Base-by-base conservation (phyloP, 2,888 invertebrate genomes). In the Holacanthella duospinosa region DNA sequence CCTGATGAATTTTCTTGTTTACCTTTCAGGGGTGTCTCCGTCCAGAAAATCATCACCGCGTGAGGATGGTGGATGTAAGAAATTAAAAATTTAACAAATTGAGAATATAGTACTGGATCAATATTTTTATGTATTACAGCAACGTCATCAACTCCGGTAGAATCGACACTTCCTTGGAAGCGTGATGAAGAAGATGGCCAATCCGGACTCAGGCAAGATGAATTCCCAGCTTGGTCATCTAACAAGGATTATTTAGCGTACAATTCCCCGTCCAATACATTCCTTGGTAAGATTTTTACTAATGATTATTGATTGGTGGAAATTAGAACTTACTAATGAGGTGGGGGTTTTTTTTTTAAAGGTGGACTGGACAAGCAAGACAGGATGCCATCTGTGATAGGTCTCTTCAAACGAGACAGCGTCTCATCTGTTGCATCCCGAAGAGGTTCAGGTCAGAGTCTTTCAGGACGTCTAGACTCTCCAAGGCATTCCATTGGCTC, bases 141-240 rank as follows among this genome's bases (percentile, higher is more conserved):
- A 61, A n/a, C n/a, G n/a, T 86, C 89, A 58, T 92, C 89, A 29
- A 93, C 92, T 1, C 89, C 89, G 1, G 89, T 89, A 1, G 93
- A 93, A 79, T 87, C 87, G 55, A 86, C 90, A 82, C 82, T 93
- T 75, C 94, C 94, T 60, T 94, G 94, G 93, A 92, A 92, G 80
- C 84, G 92, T 4, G 84, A 83, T 67, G 88, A 87, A 74, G 89
- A 88, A 74, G 85, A 85, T 19, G 62, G 65, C 27, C 81, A 82
- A 64, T 84, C 84, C 25, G 83, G 86, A 72, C 78, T 86, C 60
- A 84, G 87, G 74, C 89, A 89, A 76, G 87, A 88, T 54, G 93
- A 94, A 77, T 93, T 93, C 76, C 94, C 94, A 16, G 86, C 92
- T 19, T 95, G 94, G 94, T 93, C 93, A 55, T 89, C 91, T 43